Evolutionary conservation across 1,140 invertebrate species (phyloP).

Genomic region (Euura saliciscinereae): DNA sequence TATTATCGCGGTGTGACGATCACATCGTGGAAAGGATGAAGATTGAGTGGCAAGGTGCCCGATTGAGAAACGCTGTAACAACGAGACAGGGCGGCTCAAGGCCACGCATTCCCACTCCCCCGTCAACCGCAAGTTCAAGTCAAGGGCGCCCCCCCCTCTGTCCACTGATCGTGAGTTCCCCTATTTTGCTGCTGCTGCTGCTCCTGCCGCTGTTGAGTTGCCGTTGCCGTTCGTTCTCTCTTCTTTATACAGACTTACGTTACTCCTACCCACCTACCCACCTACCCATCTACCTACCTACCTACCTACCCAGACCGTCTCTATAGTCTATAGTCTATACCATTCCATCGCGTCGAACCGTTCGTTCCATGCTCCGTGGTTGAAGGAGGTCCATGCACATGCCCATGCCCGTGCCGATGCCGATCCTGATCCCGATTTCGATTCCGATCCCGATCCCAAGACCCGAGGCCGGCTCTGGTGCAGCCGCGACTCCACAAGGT

Average conservation of each 20-base stretch:
- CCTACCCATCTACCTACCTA: background rate
- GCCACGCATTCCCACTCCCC: constrained; percentile 51
- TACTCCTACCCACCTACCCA: constrained; percentile 17
- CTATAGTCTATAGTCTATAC: constrained; percentile 12
- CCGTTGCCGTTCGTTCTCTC: background rate
- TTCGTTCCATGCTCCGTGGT: constrained; percentile 7
- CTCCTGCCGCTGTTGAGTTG: constrained; percentile 8
- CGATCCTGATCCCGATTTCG: background rate
- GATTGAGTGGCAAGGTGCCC: background rate
- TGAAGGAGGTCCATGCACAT: too few relatives aligned
- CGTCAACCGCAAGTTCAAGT: constrained; percentile 46
- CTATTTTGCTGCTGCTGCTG: constrained; percentile 24
- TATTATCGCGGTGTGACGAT: background rate
- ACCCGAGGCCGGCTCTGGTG: background rate
- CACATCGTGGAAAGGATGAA: background rate
- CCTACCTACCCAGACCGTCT: constrained; percentile 2
- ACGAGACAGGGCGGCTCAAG: constrained; percentile 53
- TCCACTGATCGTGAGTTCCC: constrained; percentile 35
- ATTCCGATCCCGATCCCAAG: background rate
- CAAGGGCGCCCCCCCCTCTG: constrained; percentile 53
- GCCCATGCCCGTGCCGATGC: background rate
- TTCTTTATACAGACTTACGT: constrained; percentile 8
- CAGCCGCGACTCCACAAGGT: constrained; percentile 2
- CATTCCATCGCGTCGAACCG: constrained; percentile 5
- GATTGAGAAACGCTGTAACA: constrained; percentile 52